Conservation (phyloP, 2,113 vertebrate species). For the Cranoglanis bouderius region DNA sequence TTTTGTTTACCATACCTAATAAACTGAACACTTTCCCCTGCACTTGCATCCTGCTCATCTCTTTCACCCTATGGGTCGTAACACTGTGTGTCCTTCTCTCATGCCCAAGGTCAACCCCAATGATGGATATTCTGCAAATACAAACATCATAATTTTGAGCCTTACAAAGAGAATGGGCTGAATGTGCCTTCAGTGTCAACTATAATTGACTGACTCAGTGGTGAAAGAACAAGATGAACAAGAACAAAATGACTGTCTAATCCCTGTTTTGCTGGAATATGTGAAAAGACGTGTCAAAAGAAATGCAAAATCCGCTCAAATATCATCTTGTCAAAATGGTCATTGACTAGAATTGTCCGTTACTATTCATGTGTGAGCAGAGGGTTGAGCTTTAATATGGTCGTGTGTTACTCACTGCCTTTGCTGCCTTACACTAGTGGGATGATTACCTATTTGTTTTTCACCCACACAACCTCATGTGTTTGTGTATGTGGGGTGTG, state of each 20-base stretch:
- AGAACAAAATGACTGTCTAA: slow-evolving; percentile 45
- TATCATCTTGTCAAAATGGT: slow-evolving; percentile 40
- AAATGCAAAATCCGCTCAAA: slow-evolving; percentile 39
- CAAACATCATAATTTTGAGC: slow-evolving; percentile 51
- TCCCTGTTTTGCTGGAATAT: slow-evolving; percentile 23
- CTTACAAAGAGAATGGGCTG: slow-evolving; percentile 42
- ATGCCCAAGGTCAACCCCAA: slow-evolving; percentile 24
- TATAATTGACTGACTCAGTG: slow-evolving; percentile 45
- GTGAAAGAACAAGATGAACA: slow-evolving; percentile 30
- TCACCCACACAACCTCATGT: slow-evolving; percentile 52
- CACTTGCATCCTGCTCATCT: too few relatives aligned
- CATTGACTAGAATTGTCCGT: slow-evolving; percentile 60
- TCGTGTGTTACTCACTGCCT: slow-evolving; percentile 49
- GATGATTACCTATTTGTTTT: slow-evolving; percentile 70
- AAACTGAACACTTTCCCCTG: too few relatives aligned
- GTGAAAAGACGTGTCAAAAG: slow-evolving; percentile 50
- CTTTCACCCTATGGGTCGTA: too few relatives aligned
- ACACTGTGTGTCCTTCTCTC: too few relatives aligned
- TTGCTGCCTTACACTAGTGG: slow-evolving; percentile 47
- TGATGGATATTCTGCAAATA: slow-evolving; percentile 41
- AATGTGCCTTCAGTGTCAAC: slow-evolving; percentile 42
- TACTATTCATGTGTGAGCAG: slow-evolving; percentile 64
- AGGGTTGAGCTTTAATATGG: slow-evolving; percentile 57
- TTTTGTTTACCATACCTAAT: too few relatives aligned
- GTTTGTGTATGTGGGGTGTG: not conserved